phyloP scores from a whole-genome alignment of 2,797 vertebrate genomes.

The Gephyroberyx darwinii region DNA sequence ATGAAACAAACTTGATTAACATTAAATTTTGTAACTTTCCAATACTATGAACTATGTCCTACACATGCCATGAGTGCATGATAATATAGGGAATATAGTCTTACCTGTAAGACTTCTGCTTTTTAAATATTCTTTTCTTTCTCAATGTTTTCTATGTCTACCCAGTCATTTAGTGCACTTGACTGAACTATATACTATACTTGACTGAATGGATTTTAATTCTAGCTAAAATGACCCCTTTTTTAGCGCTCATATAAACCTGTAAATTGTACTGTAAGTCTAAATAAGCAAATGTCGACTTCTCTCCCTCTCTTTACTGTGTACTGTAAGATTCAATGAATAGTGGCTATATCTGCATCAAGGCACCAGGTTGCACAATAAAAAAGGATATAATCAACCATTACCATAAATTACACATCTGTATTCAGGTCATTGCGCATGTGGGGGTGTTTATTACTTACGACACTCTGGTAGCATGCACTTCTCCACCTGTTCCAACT shows the following conservation, averaged over 20 bases:
- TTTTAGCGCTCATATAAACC: not conserved
- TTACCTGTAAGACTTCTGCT: not conserved
- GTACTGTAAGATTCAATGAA: not conserved
- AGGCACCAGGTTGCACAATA: conserved; percentile 6
- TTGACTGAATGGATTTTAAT: not conserved
- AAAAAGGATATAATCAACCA: conserved; percentile 9
- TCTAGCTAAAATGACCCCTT: not conserved
- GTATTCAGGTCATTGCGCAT: too few species aligned
- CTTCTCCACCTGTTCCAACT: conserved; percentile 97
- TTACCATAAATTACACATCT: conserved; percentile 20
- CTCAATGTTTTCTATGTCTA: not conserved
- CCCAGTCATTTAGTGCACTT: not conserved
- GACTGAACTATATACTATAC: not conserved
- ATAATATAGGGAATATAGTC: not conserved
- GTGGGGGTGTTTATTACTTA: conserved; percentile 77
- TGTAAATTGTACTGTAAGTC: not conserved
- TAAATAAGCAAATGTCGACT: not conserved
- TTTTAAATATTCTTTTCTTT: not conserved
- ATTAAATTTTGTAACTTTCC: not conserved
- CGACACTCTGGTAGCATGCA: conserved; percentile 99
- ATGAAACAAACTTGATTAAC: not conserved
- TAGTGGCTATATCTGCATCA: not conserved
- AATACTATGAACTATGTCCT: not conserved
- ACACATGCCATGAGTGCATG: not conserved
- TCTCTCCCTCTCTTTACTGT: not conserved